Percentiles rank a stretch among this genome's conserved stretches.
phyloP scores from a whole-genome alignment of 2,888 invertebrate species.

The Cantharis nigra region DNA sequence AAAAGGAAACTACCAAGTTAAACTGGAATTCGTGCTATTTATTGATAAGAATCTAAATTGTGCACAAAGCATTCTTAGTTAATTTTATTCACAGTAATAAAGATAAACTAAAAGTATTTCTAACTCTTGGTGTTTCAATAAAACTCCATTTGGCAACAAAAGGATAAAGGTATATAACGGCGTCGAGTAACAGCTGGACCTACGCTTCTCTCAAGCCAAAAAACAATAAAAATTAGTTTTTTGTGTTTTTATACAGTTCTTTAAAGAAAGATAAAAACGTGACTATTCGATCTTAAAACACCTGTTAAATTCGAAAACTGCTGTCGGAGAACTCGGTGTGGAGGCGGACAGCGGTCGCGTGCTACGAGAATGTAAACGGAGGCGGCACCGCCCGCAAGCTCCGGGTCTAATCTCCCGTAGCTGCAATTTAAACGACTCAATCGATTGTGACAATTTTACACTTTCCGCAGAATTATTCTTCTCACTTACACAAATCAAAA shows the following conservation, averaged over 20 bases:
- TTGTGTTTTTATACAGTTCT: not conserved
- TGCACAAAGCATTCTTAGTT: constrained; percentile 46
- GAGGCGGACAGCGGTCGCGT: constrained; percentile 52
- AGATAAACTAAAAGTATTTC: constrained; percentile 29
- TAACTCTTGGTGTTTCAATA: constrained; percentile 17
- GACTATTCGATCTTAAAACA: constrained; percentile 32
- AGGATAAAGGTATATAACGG: not conserved
- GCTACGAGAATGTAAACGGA: constrained; percentile 38
- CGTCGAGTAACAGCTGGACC: not conserved
- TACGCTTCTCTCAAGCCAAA: not conserved
- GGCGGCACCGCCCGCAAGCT: constrained; percentile 31
- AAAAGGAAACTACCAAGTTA: constrained; percentile 44
- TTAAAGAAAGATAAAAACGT: constrained; percentile 10
- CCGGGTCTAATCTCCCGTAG: constrained; percentile 33
- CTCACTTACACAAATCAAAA: not conserved
- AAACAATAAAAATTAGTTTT: not conserved
- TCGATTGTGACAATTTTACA: constrained; percentile 35
- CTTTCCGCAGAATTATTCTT: not conserved
- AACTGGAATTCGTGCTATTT: constrained; percentile 47
- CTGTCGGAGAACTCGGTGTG: constrained; percentile 32
- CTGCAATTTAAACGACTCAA: constrained; percentile 36
- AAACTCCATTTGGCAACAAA: constrained; percentile 14
- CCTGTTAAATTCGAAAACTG: constrained; percentile 35
- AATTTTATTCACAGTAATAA: constrained; percentile 45
- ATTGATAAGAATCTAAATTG: constrained; percentile 49